Evolutionary conservation across 2,797 vertebrate genomes (phyloP).

Genomic region (Mormyrops boulengeri): DNA sequence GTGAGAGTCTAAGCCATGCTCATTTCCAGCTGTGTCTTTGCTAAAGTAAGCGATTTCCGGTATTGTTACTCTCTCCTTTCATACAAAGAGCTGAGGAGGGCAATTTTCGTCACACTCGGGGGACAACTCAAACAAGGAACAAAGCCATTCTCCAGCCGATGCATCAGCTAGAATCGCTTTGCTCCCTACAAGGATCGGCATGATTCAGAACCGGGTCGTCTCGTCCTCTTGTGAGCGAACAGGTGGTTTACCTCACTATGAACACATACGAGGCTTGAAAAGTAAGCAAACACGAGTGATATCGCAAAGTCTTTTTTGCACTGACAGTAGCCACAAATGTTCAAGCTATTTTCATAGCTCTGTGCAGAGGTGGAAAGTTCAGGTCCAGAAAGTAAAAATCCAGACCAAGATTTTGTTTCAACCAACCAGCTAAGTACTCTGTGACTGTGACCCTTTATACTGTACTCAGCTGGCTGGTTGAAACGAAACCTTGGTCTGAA

Average conservation of each 20-base stretch:
- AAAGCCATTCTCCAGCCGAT: neutral
- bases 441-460: neutral
- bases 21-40: constrained; percentile 17
- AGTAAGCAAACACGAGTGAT: neutral
- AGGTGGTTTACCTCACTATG: neutral
- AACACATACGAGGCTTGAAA: neutral
- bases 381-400: too few species aligned
- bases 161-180: neutral
- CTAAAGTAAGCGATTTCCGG: constrained; percentile 16
- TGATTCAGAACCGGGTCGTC: neutral
- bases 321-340: neutral
- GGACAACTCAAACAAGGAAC: neutral
- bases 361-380: too few species aligned
- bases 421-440: too few species aligned
- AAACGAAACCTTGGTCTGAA: neutral
- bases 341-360: neutral
- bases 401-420: too few species aligned
- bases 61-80: neutral
- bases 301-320: neutral
- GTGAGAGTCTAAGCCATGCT: neutral
- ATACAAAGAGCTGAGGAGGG: constrained; percentile 5
- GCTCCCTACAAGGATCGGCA: neutral
- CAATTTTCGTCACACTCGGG: constrained; percentile 1
- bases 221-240: neutral
- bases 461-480: neutral